Evolutionary conservation across 64 coral and sea anemone genomes (phyloP), one percentile per base, ranked within the genome.

Genomic region (Montipora cactus): DNA sequence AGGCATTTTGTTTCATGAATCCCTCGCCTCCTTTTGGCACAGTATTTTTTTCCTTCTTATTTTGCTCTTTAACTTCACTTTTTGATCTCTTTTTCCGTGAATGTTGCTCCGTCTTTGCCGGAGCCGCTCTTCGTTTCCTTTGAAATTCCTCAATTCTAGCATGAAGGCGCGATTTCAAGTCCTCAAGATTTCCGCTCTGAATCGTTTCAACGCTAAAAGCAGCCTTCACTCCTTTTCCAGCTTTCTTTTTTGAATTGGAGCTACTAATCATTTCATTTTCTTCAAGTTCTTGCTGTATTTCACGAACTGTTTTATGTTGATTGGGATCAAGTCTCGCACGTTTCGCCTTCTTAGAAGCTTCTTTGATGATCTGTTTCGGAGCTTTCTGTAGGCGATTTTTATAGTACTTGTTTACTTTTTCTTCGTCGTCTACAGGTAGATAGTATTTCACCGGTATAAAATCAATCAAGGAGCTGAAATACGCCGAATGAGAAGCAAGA

Each of bases 341-440:
- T 81, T 99, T 99, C 0, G 98, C 98, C 74, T 96, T 99, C 85
- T 89, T 96, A 4, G 92, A 89, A 5, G 89, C 91, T 75, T 99
- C 98, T 95, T 99, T 99, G 8, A 96, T 51, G 12, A 20, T 84
- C 52, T 99, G 98, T 96, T 99, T 99, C 3, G 98, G 98, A 0
- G 98, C 98, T 92, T 79, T 86, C 53, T 90, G 55, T 5, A 80
- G 45, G 19, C 93, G 89, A 95, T 99, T 99, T 59, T 96, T 99
- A 44, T 94, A 96, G 93, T 90, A 99, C 23, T 96, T 99, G 20
- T 48, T 88, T 20, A 57, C 44, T 61, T 93, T 83, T 55, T 96
- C 98, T 75, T 96, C 98, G 2, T 96, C 92, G 16, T 92, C 79
- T 51, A 94, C 92, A 58, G 92, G 88, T 62, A 99, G 72, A 22